These are phyloP conservation scores for Micoletzkya japonica DNA, from an alignment of 2,888 invertebrate genomes.

Conservation along the genomic window DNA sequence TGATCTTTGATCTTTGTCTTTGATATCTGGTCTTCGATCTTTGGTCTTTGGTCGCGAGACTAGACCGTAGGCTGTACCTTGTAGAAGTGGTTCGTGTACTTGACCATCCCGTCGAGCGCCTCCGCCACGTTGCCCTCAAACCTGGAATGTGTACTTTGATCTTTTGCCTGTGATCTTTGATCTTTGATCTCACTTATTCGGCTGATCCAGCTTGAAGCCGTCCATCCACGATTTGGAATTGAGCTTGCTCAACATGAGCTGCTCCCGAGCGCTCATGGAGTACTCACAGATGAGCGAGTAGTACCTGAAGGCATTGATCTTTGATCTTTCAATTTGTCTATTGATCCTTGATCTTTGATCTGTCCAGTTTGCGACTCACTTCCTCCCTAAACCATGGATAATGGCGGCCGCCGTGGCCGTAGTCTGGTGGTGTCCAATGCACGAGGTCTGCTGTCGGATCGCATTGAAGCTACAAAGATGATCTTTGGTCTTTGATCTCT, in stretches of 20 bases:
- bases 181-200: not conserved
- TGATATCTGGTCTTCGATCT: not conserved
- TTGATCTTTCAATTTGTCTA: not conserved
- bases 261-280: slow-evolving; percentile 43
- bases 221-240: slow-evolving; percentile 50
- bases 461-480: slow-evolving; percentile 7
- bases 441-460: slow-evolving; percentile 26
- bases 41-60: not conserved
- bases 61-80: slow-evolving; percentile 32
- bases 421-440: slow-evolving; percentile 9
- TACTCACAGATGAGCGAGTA: slow-evolving; percentile 50
- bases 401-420: slow-evolving; percentile 19
- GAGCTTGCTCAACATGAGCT: slow-evolving; percentile 51
- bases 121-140: slow-evolving; percentile 32
- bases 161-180: not conserved
- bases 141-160: not conserved
- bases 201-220: slow-evolving; percentile 32
- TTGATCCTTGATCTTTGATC: not conserved
- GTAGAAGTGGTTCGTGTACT: slow-evolving; percentile 39
- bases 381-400: slow-evolving; percentile 26
- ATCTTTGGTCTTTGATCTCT: not conserved
- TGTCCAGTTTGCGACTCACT: too few relatives aligned
- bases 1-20: not conserved
- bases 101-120: slow-evolving; percentile 42
- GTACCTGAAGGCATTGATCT: slow-evolving; percentile 31